Evolutionary conservation across 2,888 invertebrate genomes (phyloP), one percentile per base, ranked within the genome.

Genomic region (Dorcus parallelipipedus): DNA sequence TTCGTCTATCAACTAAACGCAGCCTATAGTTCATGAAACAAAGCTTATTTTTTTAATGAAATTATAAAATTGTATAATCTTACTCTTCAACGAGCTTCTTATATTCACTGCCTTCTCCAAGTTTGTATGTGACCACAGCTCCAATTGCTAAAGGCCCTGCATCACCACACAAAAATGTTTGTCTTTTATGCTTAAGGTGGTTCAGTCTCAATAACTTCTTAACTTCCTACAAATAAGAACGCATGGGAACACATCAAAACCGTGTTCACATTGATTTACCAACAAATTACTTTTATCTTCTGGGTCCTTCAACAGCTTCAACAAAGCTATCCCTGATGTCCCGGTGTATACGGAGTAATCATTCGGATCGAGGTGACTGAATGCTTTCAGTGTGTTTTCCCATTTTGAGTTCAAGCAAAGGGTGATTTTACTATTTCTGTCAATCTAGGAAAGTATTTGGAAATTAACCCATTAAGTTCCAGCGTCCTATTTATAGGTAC

Each of bases 291-390:
- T 57, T 48, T 59, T 45, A 55, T 72, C 68, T 41, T 72, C 60
- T 5, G 70, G 69, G 61, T 69, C 70, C 66, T 74, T 76, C 64
- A 83, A 81, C 54, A 87, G 80, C 71, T 86, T 86, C 63, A 86
- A 80, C 41, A 88, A 77, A 39, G 89, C 88, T 59, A 90, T 79
- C 39, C 93, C 93, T 63, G 87, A 76, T 55, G 84, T 84, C 39
- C 93, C 93, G 7, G 91, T 91, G 68, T 93, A 93, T 1, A 92
- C 81, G 3, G 89, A 85, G 66, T 80, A 81, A 78, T 91, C 88
- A 79, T 61, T 75, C 66, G 64, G 76, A 67, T 78, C 83, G 71
- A 70, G 77, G 73, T 61, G 73, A 74, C 64, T 76, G 75, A 66
- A 84, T 71, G 59, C 74, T 59, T 55, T 75, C 51, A 57, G 81